Percentiles rank a stretch among this genome's conserved stretches.
Evolutionary conservation across 1,140 invertebrate genomes (phyloP).

Genomic region (Heliconius hermathena): DNA sequence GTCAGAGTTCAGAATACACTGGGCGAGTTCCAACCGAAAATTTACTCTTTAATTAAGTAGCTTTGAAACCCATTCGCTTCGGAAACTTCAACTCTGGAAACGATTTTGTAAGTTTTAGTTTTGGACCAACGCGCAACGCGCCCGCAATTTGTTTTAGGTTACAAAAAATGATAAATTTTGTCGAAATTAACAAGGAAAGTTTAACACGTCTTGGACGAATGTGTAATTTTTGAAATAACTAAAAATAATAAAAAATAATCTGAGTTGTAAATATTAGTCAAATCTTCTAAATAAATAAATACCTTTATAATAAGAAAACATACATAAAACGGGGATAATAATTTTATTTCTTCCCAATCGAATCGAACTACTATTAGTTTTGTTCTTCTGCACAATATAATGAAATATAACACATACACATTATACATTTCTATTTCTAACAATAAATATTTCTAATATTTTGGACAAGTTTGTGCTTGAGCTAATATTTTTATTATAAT

Average conservation of each 20-base stretch:
- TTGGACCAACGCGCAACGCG: conserved; percentile 17
- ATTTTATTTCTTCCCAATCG: no score
- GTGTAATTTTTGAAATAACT: neutral
- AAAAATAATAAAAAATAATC: neutral
- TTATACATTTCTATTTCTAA: no score
- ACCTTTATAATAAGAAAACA: no score
- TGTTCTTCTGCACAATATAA: no score
- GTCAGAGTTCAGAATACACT: conserved; percentile 16
- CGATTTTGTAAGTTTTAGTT: conserved; percentile 32
- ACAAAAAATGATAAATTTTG: neutral
- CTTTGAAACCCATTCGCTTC: conserved; percentile 14
- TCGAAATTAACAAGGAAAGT: neutral
- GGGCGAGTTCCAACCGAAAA: conserved; percentile 17
- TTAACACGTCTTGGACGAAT: neutral
- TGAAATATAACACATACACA: no score
- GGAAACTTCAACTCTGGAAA: conserved; percentile 4
- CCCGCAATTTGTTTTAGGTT: neutral
- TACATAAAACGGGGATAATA: no score
- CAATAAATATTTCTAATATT: neutral
- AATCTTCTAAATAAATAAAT: no score
- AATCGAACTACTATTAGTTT: no score
- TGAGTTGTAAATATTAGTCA: no score
- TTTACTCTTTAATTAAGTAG: conserved; percentile 43
- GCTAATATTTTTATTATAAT: neutral
- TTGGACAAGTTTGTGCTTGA: neutral